Conservation (phyloP, 2,113 vertebrate genomes). For the Pterocles burchelli region DNA sequence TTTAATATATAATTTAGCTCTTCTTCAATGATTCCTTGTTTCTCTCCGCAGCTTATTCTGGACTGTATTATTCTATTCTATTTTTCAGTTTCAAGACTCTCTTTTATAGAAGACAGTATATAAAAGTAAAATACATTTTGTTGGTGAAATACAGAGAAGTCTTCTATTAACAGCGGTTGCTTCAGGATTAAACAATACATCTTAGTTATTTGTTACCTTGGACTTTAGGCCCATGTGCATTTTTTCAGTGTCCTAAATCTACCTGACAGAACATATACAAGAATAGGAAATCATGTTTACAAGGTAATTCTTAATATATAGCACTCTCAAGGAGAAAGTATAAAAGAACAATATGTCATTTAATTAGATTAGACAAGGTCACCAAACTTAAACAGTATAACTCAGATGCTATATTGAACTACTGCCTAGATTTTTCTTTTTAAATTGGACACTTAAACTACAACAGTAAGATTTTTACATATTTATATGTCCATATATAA, state of each 20-base stretch:
- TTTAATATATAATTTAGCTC: neutral
- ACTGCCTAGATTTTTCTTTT: neutral
- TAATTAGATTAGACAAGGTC: neutral
- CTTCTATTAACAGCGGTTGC: neutral
- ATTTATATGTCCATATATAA: neutral
- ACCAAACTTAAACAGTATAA: neutral
- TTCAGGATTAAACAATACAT: neutral
- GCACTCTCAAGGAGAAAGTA: neutral
- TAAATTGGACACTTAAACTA: neutral
- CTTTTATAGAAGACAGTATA: neutral
- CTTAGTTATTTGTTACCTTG: neutral
- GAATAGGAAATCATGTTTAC: neutral
- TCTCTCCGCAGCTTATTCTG: neutral
- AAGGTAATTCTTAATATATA: neutral
- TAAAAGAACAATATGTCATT: neutral
- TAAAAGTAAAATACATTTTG: neutral
- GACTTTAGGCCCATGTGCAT: neutral
- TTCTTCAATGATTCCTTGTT: neutral
- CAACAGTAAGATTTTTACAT: neutral
- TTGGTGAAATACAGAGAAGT: neutral
- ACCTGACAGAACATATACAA: neutral
- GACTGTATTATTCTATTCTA: neutral
- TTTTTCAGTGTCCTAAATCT: neutral
- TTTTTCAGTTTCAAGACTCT: neutral
- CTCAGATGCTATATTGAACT: neutral